These are phyloP conservation scores for Spilogale gracilis DNA, from an alignment of 2,113 vertebrate species.

Conservation along the genomic window DNA sequence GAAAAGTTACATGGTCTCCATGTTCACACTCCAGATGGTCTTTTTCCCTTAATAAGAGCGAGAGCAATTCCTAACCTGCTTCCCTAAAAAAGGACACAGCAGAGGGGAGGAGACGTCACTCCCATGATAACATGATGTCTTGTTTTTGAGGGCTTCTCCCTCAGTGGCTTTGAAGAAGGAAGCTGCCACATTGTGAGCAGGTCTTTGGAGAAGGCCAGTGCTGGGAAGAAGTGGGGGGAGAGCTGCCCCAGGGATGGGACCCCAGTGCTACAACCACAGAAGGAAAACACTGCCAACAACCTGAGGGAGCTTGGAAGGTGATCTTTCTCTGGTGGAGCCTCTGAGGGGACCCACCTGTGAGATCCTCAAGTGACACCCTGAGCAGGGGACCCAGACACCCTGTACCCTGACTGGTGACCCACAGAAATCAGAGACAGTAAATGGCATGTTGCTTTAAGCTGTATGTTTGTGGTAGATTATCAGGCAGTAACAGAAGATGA, in stretches of 20 bases:
- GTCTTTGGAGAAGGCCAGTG: no score
- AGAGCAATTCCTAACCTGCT: neutral
- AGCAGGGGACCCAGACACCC: neutral
- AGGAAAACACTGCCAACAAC: neutral
- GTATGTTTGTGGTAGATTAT: neutral
- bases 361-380: neutral
- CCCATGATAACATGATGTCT: neutral
- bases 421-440: neutral
- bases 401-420: neutral
- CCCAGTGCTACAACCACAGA: neutral
- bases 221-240: neutral
- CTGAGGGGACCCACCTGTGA: neutral
- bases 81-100: neutral
- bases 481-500: neutral
- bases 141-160: neutral
- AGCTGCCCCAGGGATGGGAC: neutral
- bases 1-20: neutral
- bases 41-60: neutral
- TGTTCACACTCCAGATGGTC: neutral
- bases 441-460: neutral
- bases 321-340: neutral
- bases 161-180: neutral
- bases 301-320: no score
- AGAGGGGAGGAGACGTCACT: neutral
- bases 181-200: neutral